Evolutionary conservation across 2,888 invertebrate species (phyloP).

Genomic region (Drosophila kambysellisi): DNA sequence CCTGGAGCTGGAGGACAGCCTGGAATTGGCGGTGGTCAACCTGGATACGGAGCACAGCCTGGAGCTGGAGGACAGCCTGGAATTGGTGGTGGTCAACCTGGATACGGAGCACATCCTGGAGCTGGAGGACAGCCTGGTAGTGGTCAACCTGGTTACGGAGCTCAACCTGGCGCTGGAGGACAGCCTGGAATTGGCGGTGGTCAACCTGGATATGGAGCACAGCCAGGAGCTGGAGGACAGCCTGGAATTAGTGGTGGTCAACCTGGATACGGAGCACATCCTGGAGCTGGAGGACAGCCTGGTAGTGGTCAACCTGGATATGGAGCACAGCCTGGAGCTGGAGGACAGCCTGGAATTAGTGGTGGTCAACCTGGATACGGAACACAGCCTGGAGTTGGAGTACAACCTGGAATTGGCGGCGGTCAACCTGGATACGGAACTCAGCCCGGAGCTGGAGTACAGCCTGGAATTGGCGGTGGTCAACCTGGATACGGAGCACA

Average conservation of each 20-base stretch:
- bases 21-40: neutral
- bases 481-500: too few species aligned
- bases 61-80: conserved; percentile 29
- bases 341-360: neutral
- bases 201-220: conserved; percentile 29
- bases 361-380: conserved; percentile 20
- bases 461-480: too few species aligned
- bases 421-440: neutral
- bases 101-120: conserved; percentile 25
- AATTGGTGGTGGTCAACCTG: conserved; percentile 6
- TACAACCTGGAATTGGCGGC: conserved; percentile 14
- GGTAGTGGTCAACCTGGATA: conserved; percentile 10
- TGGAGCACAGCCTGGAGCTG: conserved; percentile 19
- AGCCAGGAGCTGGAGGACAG: neutral
- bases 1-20: conserved; percentile 14
- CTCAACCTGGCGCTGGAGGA: conserved; percentile 3
- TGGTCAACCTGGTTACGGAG: neutral
- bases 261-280: conserved; percentile 23
- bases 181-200: conserved; percentile 5
- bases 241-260: neutral
- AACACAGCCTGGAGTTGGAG: conserved; percentile 21
- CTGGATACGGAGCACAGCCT: conserved; percentile 19
- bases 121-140: conserved; percentile 3
- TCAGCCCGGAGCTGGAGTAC: too few species aligned
- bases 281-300: neutral